Evolutionary conservation across 2,888 invertebrate genomes (phyloP).

Genomic region (Lasioglossum zephyrum): DNA sequence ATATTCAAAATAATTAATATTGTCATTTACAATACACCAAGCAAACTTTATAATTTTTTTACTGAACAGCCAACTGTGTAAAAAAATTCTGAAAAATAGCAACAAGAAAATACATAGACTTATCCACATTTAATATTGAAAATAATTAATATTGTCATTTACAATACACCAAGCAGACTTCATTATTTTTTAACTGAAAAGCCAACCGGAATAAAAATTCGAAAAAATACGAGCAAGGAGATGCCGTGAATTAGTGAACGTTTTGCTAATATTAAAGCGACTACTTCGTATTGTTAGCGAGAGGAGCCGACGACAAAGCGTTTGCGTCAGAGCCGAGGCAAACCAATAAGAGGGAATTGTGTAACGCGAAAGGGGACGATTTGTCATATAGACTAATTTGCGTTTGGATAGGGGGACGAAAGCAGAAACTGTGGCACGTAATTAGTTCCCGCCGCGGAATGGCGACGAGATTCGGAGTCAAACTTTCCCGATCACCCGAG

Average conservation of each 20-base stretch:
- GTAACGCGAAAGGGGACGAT: conserved; percentile 35
- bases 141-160: too few relatives aligned
- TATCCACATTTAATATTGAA: too few relatives aligned
- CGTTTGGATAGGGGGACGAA: conserved; percentile 41
- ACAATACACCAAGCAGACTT: too few relatives aligned
- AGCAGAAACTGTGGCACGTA: conserved; percentile 56
- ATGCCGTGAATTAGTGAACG: not conserved
- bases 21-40: too few relatives aligned
- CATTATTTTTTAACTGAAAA: too few relatives aligned
- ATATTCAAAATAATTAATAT: too few relatives aligned
- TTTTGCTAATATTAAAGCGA: not conserved
- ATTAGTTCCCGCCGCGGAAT: conserved; percentile 65
- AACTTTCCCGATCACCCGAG: conserved; percentile 62
- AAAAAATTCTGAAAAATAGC: too few relatives aligned
- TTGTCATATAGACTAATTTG: conserved; percentile 32
- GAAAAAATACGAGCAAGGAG: too few relatives aligned
- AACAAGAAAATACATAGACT: too few relatives aligned
- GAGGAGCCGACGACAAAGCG: not conserved
- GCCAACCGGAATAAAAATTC: too few relatives aligned
- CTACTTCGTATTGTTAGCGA: not conserved
- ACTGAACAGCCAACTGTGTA: too few relatives aligned
- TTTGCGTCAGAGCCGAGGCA: conserved; percentile 61
- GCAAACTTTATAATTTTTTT: too few relatives aligned
- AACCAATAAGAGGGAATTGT: conserved; percentile 33
- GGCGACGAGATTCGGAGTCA: conserved; percentile 31